Evolutionary conservation across 2,797 vertebrate species (phyloP).

Genomic region (Oryzias sinensis): DNA sequence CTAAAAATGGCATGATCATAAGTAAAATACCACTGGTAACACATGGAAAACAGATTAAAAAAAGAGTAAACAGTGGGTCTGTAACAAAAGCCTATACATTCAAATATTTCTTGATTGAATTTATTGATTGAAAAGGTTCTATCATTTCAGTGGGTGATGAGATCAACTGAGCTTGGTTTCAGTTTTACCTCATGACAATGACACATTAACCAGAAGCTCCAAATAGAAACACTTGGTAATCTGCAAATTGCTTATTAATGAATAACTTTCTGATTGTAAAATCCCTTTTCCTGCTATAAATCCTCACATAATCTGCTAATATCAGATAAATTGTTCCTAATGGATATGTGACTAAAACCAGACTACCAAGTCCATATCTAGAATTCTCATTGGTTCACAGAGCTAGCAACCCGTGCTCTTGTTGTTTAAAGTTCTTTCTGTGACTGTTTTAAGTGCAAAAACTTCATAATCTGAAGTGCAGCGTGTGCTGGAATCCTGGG

Average conservation of each 20-base stretch:
- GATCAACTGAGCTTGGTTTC: neutral
- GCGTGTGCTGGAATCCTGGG: neutral
- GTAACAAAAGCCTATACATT: no score
- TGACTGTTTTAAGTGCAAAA: no score
- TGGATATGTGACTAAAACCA: neutral
- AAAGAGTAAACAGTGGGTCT: no score
- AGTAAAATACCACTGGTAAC: no score
- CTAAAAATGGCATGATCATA: no score
- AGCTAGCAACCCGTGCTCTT: neutral
- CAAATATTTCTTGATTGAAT: no score
- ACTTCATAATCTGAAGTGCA: neutral
- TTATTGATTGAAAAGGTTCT: no score
- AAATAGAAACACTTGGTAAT: constrained; percentile 3
- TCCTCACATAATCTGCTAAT: neutral
- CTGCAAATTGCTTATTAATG: no score
- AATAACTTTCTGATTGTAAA: constrained; percentile 11
- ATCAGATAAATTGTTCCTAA: neutral
- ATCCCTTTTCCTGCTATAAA: neutral
- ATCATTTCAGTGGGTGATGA: neutral
- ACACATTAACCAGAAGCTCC: neutral
- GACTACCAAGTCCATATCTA: neutral
- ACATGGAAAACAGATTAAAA: no score
- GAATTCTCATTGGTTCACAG: no score
- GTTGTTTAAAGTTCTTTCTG: neutral
- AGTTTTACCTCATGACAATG: constrained; percentile 1